A percentile compares a stretch with the other conserved stretches of the same genome.
Evolutionary conservation across 1,140 invertebrate species (phyloP).

Genomic region (Colletes gigas): DNA sequence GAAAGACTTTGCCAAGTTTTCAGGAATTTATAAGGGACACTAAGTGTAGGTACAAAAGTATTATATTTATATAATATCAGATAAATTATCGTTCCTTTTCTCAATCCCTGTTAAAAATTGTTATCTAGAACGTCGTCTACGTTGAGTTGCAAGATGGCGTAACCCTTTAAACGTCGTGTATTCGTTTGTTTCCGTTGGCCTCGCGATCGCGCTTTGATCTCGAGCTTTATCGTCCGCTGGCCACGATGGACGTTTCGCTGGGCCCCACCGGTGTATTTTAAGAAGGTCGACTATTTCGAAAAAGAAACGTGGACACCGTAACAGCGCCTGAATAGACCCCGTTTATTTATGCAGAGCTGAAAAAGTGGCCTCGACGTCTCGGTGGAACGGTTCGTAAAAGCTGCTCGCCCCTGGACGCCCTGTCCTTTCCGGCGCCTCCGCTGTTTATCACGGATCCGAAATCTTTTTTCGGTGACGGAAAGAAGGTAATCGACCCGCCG

Average conservation of each 20-base stretch:
- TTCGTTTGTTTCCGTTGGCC: not conserved
- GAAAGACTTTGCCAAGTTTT: too few species aligned
- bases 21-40: too few species aligned
- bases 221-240: not conserved
- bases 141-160: too few species aligned
- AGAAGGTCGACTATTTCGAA: not conserved
- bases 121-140: too few species aligned
- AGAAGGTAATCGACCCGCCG: slow-evolving; percentile 51
- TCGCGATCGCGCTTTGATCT: slow-evolving; percentile 1
- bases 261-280: not conserved
- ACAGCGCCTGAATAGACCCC: not conserved
- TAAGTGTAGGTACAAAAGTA: too few species aligned
- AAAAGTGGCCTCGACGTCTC: slow-evolving; percentile 33
- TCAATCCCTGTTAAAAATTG: too few species aligned
- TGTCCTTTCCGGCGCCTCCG: slow-evolving; percentile 13
- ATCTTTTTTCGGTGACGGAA: slow-evolving; percentile 30
- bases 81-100: too few species aligned
- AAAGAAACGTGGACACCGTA: not conserved
- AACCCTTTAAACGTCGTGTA: not conserved
- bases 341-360: slow-evolving; percentile 46
- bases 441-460: slow-evolving; percentile 31
- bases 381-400: not conserved
- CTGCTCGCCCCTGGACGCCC: not conserved
- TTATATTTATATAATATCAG: too few species aligned
- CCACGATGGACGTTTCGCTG: not conserved